Evolutionary conservation across 2,888 invertebrate genomes (phyloP).

Genomic region (Boloria euphrosyne): DNA sequence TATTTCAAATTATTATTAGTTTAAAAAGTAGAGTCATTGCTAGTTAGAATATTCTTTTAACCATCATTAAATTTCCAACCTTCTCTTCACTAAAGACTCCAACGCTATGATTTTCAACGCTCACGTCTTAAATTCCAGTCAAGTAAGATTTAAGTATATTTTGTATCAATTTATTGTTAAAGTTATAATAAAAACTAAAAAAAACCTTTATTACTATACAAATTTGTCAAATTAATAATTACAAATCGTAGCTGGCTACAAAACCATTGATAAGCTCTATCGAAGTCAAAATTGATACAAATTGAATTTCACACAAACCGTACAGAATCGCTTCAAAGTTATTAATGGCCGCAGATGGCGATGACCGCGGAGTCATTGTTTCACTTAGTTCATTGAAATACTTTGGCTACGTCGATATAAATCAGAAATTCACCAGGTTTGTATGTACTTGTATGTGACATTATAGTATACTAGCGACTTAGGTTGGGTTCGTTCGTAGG

Average conservation of each 20-base stretch:
- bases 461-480: too few species aligned
- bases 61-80: too few species aligned
- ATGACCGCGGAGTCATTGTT: conserved; percentile 47
- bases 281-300: conserved; percentile 40
- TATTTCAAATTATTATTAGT: too few species aligned
- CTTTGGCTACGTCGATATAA: conserved; percentile 12
- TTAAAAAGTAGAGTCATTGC: too few species aligned
- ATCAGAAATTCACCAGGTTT: background rate
- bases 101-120: too few species aligned
- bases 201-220: background rate
- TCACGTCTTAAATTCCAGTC: too few species aligned
- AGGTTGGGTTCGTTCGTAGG: too few species aligned
- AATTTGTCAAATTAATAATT: conserved; percentile 8
- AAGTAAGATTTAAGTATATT: background rate
- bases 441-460: background rate
- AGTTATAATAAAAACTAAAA: background rate
- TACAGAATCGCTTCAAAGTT: conserved; percentile 54
- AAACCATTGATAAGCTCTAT: conserved; percentile 3
- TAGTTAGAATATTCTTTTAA: too few species aligned
- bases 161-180: background rate
- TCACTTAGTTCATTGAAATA: conserved; percentile 22
- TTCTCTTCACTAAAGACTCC: too few species aligned
- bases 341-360: conserved; percentile 62
- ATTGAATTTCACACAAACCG: conserved; percentile 55
- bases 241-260: conserved; percentile 5